These are phyloP conservation scores for Eupithecia exiguata DNA, from an alignment of 2,888 invertebrate genomes.

Conservation along the genomic window DNA sequence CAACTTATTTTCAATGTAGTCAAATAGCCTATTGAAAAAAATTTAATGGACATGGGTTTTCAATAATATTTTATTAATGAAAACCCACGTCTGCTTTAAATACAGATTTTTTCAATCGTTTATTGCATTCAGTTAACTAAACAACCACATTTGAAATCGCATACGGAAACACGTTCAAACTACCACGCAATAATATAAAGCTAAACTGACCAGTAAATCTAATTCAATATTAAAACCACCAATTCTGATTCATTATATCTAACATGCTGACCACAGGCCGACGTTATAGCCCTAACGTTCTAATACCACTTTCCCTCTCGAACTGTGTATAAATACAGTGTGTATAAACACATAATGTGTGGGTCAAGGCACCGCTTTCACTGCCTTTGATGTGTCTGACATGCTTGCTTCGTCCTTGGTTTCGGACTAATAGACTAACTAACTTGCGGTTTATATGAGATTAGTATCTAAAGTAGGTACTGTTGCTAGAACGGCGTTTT, in stretches of 20 bases:
- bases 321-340: conserved; percentile 13
- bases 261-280: conserved; percentile 28
- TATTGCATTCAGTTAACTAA: neutral
- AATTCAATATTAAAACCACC: conserved; percentile 16
- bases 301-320: conserved; percentile 37
- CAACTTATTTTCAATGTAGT: too few species aligned
- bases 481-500: neutral
- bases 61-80: too few species aligned
- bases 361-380: conserved; percentile 47
- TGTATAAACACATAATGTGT: conserved; percentile 22
- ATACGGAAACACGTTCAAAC: neutral
- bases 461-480: neutral
- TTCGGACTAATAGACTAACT: neutral
- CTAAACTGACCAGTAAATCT: conserved; percentile 12
- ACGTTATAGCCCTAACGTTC: conserved; percentile 31
- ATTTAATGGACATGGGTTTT: too few species aligned
- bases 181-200: neutral
- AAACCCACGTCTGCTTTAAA: too few species aligned
- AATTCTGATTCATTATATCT: conserved; percentile 32
- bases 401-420: conserved; percentile 12
- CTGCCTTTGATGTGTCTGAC: conserved; percentile 42
- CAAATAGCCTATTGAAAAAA: too few species aligned
- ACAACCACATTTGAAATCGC: neutral
- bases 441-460: neutral
- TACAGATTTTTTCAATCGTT: too few species aligned